Evolutionary conservation across 2,113 vertebrate species (phyloP), one percentile per base, ranked within the genome.

Genomic region (Pleuronectes platessa): DNA sequence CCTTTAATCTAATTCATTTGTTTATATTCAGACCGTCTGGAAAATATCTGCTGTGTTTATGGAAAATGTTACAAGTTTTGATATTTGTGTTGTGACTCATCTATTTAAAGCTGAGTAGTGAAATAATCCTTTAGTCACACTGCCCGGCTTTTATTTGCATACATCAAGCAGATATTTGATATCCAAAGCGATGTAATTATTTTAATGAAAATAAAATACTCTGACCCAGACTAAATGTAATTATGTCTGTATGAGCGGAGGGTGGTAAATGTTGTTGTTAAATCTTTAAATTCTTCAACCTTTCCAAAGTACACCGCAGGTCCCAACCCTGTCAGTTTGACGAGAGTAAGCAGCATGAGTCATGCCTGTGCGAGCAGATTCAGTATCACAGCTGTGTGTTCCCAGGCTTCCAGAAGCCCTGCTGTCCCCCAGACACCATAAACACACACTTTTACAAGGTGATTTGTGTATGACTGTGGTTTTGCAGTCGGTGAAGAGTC

Each of bases 401-500:
- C 24, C 55, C 49, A 27, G 63, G 66, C 68, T 58, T 69, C 61
- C 61, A 70, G 53, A 60, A 24, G 56, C 61, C 67, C 24, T 2
- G 23, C 0, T 26, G 51, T 66, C 64, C 49, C 24, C 49, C 58
- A 66, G 61, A 71, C 68, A 71, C 65, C 49, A 27, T 74, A 68
- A 85, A 81, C 65, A 78, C 62, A 62, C 75, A 42, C 56, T 72
- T 85, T 83, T 83, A 84, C 81, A 82, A 61, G 74, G 66, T 53
- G 60, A 47, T 72, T 60, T 77, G 51, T 83, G 69, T 64, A 3
- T 53, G 47, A 21, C 67, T 81, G 83, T 2, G 81, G 83, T 60
- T 78, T 73, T 79, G 67, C 77, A 82, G 45, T 68, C 54, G 20
- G 60, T 79, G 74, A 86, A 83, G 47, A 71, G 56, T 68, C 65